These are phyloP conservation scores for Microplitis deprimator DNA, from an alignment of 2,888 invertebrate species.

Conservation along the genomic window DNA sequence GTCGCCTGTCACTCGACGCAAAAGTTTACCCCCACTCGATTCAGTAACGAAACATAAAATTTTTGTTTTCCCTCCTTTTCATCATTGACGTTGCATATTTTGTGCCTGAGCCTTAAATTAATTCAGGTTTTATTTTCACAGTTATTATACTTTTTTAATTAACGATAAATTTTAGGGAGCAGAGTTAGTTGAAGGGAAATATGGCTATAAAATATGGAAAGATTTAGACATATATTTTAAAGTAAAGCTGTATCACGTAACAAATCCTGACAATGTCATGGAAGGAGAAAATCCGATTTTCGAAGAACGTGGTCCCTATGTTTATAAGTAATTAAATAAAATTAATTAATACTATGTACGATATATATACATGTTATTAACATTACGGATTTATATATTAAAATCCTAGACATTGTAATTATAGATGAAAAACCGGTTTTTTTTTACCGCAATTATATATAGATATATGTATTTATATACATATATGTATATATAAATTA, in stretches of 20 bases:
- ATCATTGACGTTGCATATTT: too few species aligned
- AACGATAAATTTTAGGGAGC: constrained; percentile 70
- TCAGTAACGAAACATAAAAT: too few species aligned
- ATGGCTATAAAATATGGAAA: constrained; percentile 76
- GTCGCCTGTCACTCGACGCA: too few species aligned
- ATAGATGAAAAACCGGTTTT: constrained; percentile 21
- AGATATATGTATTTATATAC: not conserved
- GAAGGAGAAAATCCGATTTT: constrained; percentile 74
- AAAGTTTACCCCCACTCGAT: too few species aligned
- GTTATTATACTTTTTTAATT: not conserved
- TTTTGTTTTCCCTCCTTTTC: too few species aligned
- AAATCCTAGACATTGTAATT: constrained; percentile 13
- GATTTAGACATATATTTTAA: constrained; percentile 65
- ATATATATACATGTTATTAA: not conserved
- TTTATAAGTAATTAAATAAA: constrained; percentile 74
- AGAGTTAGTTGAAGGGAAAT: constrained; percentile 74
- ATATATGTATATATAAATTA: not conserved
- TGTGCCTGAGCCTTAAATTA: not conserved
- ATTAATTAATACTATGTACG: not conserved
- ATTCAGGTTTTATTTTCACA: not conserved
- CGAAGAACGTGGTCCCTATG: constrained; percentile 77
- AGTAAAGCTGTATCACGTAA: constrained; percentile 72
- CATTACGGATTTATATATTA: not conserved
- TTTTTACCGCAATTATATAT: not conserved
- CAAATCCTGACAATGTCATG: constrained; percentile 74